A percentile compares a stretch with the other conserved stretches of the same genome.
Conservation (phyloP, 2,113 vertebrate genomes). For the Bubo scandiacus region DNA sequence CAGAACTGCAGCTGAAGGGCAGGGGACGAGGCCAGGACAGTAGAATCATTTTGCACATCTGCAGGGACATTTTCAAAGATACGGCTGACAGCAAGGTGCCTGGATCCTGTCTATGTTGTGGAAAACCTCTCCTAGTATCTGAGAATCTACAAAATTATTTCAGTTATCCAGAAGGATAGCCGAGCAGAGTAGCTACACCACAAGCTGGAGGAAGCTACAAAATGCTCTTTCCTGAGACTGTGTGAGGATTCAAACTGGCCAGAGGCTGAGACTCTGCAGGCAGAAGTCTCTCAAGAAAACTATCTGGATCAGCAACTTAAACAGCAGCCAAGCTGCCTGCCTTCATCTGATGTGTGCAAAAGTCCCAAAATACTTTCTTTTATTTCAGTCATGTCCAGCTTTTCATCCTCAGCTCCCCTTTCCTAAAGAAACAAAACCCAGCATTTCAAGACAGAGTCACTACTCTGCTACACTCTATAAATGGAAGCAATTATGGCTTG, state of each 20-base stretch:
- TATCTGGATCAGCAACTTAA: neutral
- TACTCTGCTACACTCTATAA: neutral
- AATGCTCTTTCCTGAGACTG: neutral
- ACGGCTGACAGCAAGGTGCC: neutral
- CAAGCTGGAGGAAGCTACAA: neutral
- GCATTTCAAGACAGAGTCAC: neutral
- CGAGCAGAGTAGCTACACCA: neutral
- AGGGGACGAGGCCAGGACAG: neutral
- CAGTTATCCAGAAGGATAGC: neutral
- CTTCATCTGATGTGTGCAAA: neutral
- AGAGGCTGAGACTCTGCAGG: neutral
- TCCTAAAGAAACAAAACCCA: neutral
- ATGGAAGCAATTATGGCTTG: neutral
- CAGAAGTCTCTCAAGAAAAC: neutral
- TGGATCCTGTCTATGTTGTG: rapidly evolving
- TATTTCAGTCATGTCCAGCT: neutral
- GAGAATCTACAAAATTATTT: neutral
- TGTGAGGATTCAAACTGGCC: neutral
- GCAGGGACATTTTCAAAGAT: neutral
- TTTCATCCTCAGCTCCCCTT: neutral
- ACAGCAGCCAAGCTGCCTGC: neutral
- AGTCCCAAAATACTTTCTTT: neutral
- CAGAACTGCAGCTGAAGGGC: neutral
- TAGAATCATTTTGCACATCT: neutral
- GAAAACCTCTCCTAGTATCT: neutral